Evolutionary conservation across 2,888 invertebrate species (phyloP), one percentile per base, ranked within the genome.

Genomic region (Synergus laeviventris): DNA sequence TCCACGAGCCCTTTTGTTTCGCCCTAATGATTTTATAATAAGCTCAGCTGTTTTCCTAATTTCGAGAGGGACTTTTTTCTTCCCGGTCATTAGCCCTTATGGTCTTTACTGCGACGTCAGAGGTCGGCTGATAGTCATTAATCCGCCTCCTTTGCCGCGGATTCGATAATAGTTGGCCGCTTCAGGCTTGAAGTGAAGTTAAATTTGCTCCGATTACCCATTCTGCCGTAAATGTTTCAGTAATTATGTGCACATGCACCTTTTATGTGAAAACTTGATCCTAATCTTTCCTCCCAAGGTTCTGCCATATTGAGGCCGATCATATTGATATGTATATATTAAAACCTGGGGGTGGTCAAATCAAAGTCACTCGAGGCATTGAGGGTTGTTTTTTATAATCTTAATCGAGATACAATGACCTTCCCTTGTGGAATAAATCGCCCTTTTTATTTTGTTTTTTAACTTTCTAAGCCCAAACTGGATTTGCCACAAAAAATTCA

Each of bases 1-100:
- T 49, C 45, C n/a, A 70, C 11, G 45, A 70, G 31, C 70, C 70
- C 70, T 70, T 70, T 70, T 49, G 70, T 70, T 70, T 49, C 36
- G 49, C 49, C 78, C 85, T 87, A 86, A 87, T 86, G 87, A 85
- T 85, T 85, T 86, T 86, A 86, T 87, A 87, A 87, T 87, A 86
- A 86, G 84, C 82, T 83, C 83, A 83, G 84, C 84, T 83, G 82
- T 84, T 84, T 79, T 80, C 81, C 80, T 79, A 82, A 82, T 82
- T 81, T 76, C 73, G 60, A 74, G 79, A 80, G 78, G 77, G 73
- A 70, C 75, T 54, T 82, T 82, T 82, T 78, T 59, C 74, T 79
- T 79, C 76, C 70, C 59, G 70, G 82, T 83, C 81, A 81, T 84
- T 84, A 81, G 79, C 77, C 76, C 70, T 45, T 73, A 59, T 61